Percentiles rank a stretch among this genome's conserved stretches.
These are phyloP conservation scores for Volucella bombylans DNA, from an alignment of 2,888 invertebrate genomes.

Conservation along the genomic window DNA sequence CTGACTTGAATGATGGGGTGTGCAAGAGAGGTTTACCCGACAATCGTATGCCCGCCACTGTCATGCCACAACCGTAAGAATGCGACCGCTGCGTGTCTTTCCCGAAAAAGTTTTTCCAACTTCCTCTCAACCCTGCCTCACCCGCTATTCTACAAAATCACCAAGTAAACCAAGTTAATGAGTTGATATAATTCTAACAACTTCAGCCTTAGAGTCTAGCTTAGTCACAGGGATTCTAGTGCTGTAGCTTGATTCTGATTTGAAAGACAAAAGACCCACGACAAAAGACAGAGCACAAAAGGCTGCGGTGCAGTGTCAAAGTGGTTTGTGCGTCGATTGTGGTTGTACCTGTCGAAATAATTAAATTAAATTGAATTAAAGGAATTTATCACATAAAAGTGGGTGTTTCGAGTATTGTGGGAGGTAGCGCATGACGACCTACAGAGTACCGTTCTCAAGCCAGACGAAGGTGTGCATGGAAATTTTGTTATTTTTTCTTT, in stretches of 20 bases:
- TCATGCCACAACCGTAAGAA: conserved; percentile 52
- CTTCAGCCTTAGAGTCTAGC: conserved; percentile 23
- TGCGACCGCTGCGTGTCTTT: conserved; percentile 47
- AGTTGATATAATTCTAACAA: conserved; percentile 71
- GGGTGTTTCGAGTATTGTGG: not conserved
- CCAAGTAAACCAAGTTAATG: conserved; percentile 55
- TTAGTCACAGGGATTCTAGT: not conserved
- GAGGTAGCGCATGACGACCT: not conserved
- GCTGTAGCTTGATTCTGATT: conserved; percentile 12
- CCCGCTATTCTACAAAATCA: not conserved
- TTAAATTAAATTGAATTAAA: conserved; percentile 72
- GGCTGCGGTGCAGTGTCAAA: not conserved
- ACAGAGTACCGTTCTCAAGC: conserved; percentile 21
- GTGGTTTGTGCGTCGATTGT: conserved; percentile 42
- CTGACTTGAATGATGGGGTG: conserved; percentile 52
- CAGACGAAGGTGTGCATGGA: conserved; percentile 40
- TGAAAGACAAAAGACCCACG: conserved; percentile 25
- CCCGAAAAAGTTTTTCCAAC: conserved; percentile 16
- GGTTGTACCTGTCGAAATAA: conserved; percentile 67
- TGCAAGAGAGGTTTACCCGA: conserved; percentile 26
- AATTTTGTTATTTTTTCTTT: conserved; percentile 33
- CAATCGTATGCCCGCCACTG: conserved; percentile 34
- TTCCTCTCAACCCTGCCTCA: not conserved
- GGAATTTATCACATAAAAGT: conserved; percentile 69
- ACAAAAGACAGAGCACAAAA: no score